Base-by-base conservation (phyloP, 2,888 invertebrate genomes). In the Hedychridium roseum region DNA sequence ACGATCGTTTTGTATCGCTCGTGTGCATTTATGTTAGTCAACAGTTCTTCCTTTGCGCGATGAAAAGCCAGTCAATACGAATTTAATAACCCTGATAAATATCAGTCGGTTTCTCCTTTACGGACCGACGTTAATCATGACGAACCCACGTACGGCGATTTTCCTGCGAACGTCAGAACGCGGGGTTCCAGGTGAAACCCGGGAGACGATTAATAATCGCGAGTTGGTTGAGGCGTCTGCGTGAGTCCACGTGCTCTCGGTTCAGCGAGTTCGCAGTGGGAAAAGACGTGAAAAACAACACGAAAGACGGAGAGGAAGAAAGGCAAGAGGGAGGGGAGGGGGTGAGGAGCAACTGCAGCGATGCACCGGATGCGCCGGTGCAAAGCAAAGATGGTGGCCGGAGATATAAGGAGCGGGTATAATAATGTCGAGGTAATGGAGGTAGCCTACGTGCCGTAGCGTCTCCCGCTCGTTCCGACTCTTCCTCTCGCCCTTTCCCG, bases 241-340 rank as follows among this genome's bases (percentile, higher is more conserved):
- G 81, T 81, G 71, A 73, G 78, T 64, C 47, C 36, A 39, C 52
- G 51, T n/a, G n/a, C n/a, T n/a, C n/a, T n/a, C n/a, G n/a, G n/a
- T n/a, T n/a, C n/a, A n/a, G n/a, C n/a, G n/a, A n/a, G n/a, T n/a
- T n/a, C n/a, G 27, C 20, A 31, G 41, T 27, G 14, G 28, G 32
- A 32, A 30, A 34, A 32, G 20, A 28, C n/a, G n/a, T n/a, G n/a
- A n/a, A n/a, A n/a, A n/a, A n/a, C n/a, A n/a, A n/a, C n/a, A n/a
- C 12, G 16, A 40, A 42, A 41, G 28, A 43, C 36, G 48, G 45
- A 38, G 38, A 28, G 31, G 37, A 46, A 50, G 51, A 45, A 50
- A 38, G 21, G 28, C 32, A 41, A 35, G 41, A 15, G 26, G 36
- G 18, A 23, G 39, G 6, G 32, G 26, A 11, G 7, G 2, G n/a